Conservation (phyloP, 2,888 invertebrate species). For the Phanerotoma sp. region DNA sequence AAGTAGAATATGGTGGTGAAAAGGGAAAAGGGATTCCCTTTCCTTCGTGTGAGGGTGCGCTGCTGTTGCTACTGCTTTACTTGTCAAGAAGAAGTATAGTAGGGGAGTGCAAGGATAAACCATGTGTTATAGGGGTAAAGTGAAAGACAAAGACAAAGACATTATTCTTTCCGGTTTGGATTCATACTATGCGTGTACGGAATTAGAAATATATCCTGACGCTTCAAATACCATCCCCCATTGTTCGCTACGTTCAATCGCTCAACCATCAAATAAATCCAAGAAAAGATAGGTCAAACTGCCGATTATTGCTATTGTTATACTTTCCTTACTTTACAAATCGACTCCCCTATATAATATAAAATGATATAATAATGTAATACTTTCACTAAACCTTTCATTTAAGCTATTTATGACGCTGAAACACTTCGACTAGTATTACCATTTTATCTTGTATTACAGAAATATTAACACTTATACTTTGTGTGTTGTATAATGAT, state of each 20-base stretch:
- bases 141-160: slow-evolving; percentile 6
- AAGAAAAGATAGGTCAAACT: neutral
- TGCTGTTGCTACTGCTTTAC: too few relatives aligned
- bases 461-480: too few relatives aligned
- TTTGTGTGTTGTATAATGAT: too few relatives aligned
- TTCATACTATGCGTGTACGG: slow-evolving; percentile 16
- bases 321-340: neutral
- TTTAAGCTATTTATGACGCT: too few relatives aligned
- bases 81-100: too few relatives aligned
- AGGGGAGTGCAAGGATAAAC: slow-evolving; percentile 11
- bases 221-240: neutral
- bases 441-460: neutral
- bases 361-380: too few relatives aligned
- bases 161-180: slow-evolving; percentile 31
- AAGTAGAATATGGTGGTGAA: slow-evolving; percentile 24
- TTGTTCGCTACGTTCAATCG: slow-evolving; percentile 11
- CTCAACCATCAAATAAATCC: slow-evolving; percentile 4
- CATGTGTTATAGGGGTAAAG: neutral
- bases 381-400: too few relatives aligned
- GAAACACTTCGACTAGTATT: neutral
- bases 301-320: slow-evolving; percentile 4
- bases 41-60: neutral
- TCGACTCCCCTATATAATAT: too few relatives aligned
- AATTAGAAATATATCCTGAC: slow-evolving; percentile 10
- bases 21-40: too few relatives aligned